These are phyloP conservation scores for Agrypnus murinus DNA, from an alignment of 2,888 invertebrate species.

Conservation along the genomic window DNA sequence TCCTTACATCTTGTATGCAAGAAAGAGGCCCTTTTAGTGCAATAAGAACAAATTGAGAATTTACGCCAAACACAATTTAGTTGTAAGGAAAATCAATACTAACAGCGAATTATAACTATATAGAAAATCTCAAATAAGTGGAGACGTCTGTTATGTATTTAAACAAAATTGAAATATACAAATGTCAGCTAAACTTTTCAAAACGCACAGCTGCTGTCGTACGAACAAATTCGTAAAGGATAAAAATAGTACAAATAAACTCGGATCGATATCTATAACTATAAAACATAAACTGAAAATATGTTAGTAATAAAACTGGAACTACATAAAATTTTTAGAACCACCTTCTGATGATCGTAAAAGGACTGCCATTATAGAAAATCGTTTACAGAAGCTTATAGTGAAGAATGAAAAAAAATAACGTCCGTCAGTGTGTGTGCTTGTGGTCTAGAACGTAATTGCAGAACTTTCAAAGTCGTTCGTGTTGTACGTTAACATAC, in stretches of 20 bases:
- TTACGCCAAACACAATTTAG: no score
- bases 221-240: slow-evolving; percentile 2
- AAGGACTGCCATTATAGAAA: slow-evolving; percentile 40
- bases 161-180: no score
- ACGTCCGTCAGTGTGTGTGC: neutral
- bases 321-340: slow-evolving; percentile 50
- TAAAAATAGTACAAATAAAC: slow-evolving; percentile 29
- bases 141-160: no score
- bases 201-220: neutral
- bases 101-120: no score
- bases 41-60: no score
- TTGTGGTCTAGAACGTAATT: slow-evolving; percentile 29
- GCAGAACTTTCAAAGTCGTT: slow-evolving; percentile 36
- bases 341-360: slow-evolving; percentile 45
- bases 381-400: slow-evolving; percentile 32
- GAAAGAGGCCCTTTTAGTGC: no score
- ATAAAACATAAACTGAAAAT: slow-evolving; percentile 50
- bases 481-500: slow-evolving; percentile 27
- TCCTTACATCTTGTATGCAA: no score
- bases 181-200: no score
- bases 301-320: slow-evolving; percentile 45
- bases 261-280: slow-evolving; percentile 47
- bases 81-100: no score
- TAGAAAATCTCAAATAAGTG: no score
- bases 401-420: neutral